Percentiles rank a stretch among this genome's conserved stretches.
Evolutionary conservation across 2,888 invertebrate species (phyloP).

Genomic region (Perithous albicinctus): DNA sequence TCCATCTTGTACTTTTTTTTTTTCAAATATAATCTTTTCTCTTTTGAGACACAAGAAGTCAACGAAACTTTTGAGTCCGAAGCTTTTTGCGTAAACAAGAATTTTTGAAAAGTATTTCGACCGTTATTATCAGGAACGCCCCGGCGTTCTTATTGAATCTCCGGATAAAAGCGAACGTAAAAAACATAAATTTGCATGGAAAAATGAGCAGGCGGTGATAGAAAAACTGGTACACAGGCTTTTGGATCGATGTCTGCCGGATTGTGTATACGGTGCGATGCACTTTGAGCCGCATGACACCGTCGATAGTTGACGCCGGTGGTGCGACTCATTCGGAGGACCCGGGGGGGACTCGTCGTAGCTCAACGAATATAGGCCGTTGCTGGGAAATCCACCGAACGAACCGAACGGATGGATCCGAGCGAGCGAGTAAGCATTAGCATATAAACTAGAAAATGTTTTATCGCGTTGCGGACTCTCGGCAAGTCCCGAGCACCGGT

Average conservation of each 20-base stretch:
- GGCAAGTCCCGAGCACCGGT: conserved; percentile 48
- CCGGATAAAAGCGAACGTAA: background rate
- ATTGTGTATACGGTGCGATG: conserved; percentile 32
- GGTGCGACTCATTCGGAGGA: conserved; percentile 48
- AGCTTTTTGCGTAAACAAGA: background rate
- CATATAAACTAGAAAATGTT: conserved; percentile 76
- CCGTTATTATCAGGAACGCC: background rate
- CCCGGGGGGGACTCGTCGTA: conserved; percentile 34
- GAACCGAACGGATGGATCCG: conserved; percentile 52
- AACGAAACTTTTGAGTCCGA: background rate
- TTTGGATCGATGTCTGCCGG: conserved; percentile 34
- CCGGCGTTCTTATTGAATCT: background rate
- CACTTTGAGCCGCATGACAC: conserved; percentile 54
- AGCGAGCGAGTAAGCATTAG: conserved; percentile 65
- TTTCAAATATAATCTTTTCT: background rate
- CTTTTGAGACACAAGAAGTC: background rate
- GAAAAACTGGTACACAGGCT: conserved; percentile 14
- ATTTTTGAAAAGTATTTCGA: background rate
- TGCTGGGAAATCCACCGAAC: conserved; percentile 51
- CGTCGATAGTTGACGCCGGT: conserved; percentile 61
- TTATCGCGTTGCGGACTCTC: conserved; percentile 69
- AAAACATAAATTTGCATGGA: conserved; percentile 10
- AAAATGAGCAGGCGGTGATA: conserved; percentile 21
- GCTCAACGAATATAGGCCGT: conserved; percentile 50
- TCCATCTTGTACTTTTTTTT: too few species aligned